A percentile compares a stretch with the other conserved stretches of the same genome.
Conservation (phyloP, 2,797 vertebrate genomes). For the Tauraco hartlaubi region DNA sequence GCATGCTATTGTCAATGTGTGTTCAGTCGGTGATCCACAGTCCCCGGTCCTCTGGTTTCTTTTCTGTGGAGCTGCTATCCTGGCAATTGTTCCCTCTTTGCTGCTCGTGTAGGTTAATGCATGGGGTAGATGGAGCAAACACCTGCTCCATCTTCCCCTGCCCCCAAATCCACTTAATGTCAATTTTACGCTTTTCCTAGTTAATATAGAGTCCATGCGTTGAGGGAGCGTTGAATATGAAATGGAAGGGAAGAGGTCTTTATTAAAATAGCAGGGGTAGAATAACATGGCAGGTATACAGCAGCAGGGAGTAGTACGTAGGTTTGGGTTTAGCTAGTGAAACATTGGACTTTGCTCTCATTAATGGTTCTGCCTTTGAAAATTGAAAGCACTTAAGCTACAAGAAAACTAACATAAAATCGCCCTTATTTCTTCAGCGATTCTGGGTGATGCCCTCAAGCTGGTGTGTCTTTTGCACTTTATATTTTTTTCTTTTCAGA, state of each 20-base stretch:
- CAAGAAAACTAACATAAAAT: not conserved
- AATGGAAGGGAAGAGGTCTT: not conserved
- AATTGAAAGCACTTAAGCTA: not conserved
- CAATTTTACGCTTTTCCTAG: not conserved
- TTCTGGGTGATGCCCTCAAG: not conserved
- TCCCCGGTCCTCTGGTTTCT: not conserved
- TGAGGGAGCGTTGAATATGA: not conserved
- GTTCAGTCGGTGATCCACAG: not conserved
- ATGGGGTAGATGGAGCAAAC: not conserved
- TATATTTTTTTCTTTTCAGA: not conserved
- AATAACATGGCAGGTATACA: not conserved
- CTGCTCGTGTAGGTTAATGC: not conserved
- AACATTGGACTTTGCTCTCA: not conserved
- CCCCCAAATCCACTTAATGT: not conserved
- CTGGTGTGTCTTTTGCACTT: not conserved
- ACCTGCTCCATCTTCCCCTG: not conserved
- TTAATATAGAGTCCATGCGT: rapidly evolving
- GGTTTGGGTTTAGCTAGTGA: not conserved
- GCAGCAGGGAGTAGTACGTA: not conserved
- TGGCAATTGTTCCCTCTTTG: not conserved
- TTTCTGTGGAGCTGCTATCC: not conserved
- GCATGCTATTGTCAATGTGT: not conserved
- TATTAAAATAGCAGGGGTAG: not conserved
- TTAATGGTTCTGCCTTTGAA: not conserved
- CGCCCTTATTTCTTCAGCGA: not conserved